phyloP scores from a whole-genome alignment of 2,888 invertebrate genomes.

The Dusona sp. region DNA sequence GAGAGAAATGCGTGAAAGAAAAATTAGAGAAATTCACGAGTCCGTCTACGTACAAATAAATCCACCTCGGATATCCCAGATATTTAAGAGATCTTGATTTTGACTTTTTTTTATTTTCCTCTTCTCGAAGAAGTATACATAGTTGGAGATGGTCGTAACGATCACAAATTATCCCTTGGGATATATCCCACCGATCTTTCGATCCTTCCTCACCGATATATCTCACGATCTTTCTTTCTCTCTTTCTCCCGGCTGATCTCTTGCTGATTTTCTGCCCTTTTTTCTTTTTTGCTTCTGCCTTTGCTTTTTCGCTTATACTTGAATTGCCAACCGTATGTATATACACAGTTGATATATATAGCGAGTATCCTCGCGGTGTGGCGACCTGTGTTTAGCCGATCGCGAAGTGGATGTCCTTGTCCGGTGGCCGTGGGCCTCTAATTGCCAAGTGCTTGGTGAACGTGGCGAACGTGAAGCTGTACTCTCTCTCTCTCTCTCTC shows the following conservation, averaged over 20 bases:
- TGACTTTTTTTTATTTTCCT: neutral
- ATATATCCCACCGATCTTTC: slow-evolving; percentile 63
- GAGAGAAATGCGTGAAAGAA: neutral
- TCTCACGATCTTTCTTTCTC: slow-evolving; percentile 49
- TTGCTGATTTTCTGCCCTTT: slow-evolving; percentile 41
- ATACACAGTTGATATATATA: slow-evolving; percentile 18
- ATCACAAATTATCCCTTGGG: slow-evolving; percentile 78
- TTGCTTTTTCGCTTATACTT: slow-evolving; percentile 54
- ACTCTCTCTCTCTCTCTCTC: slow-evolving; percentile 25
- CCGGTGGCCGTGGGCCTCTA: slow-evolving; percentile 80
- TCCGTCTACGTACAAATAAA: neutral
- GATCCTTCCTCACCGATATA: slow-evolving; percentile 62
- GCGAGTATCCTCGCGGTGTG: slow-evolving; percentile 73
- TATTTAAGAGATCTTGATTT: slow-evolving; percentile 19
- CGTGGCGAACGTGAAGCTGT: slow-evolving; percentile 67
- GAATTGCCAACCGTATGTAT: slow-evolving; percentile 19
- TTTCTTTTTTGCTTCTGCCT: slow-evolving; percentile 54
- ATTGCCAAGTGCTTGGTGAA: slow-evolving; percentile 78
- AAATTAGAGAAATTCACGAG: neutral
- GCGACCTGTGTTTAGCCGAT: slow-evolving; percentile 81
- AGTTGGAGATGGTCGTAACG: slow-evolving; percentile 70
- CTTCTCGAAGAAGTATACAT: slow-evolving; percentile 1
- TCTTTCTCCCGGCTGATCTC: slow-evolving; percentile 25
- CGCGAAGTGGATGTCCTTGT: slow-evolving; percentile 82
- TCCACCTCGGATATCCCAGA: slow-evolving; percentile 4